Base-by-base conservation (phyloP, 2,797 vertebrate genomes). In the Tokudaia muenninki region DNA sequence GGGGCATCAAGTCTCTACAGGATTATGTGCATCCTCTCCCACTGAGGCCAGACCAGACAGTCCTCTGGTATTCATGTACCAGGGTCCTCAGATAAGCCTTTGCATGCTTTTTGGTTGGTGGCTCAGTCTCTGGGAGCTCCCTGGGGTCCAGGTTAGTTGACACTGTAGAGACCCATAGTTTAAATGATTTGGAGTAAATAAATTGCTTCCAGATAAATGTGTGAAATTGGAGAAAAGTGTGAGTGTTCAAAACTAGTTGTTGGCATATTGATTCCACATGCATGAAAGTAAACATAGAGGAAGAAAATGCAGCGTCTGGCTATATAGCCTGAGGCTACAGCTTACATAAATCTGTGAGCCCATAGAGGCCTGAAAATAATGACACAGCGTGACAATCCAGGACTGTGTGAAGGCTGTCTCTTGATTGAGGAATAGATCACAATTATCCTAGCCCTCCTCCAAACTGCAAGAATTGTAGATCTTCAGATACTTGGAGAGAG, bases 161-260 rank as follows among this genome's bases (percentile, higher is more conserved):
- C 70, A 37, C n/a, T 72, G 6, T 83, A 57, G 41, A 65, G 87
- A 44, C n/a, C 55, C 89, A 31, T 37, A 94, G 72, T 88, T 70
- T 81, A 24, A 21, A 52, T 91, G 50, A 31, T 52, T 6, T 83
- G 16, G 70, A 24, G 2, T 87, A 75, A 78, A 2, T 83, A 92
- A 84, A 92, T 86, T 92, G 26, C 47, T 90, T 83, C 79, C 82
- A 41, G 90, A 50, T 70, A 95, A 22, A 7, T 37, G 21, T 78
- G 6, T 83, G 44, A 17, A 83, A 89, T n/a, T 67, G 47, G 11
- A 88, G 34, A 90, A 19, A 87, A 29, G 4, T 44, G 91, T 19
- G 37, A 74, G 26, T 44, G n/a, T 91, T 70, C 91, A 75, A 74
- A 97, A 82, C 67, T 67, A 88, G 41, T 86, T 50, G n/a, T 47